These are phyloP conservation scores for Phrynocephalus vlangalii DNA, from an alignment of 2,797 vertebrate species.

Conservation along the genomic window DNA sequence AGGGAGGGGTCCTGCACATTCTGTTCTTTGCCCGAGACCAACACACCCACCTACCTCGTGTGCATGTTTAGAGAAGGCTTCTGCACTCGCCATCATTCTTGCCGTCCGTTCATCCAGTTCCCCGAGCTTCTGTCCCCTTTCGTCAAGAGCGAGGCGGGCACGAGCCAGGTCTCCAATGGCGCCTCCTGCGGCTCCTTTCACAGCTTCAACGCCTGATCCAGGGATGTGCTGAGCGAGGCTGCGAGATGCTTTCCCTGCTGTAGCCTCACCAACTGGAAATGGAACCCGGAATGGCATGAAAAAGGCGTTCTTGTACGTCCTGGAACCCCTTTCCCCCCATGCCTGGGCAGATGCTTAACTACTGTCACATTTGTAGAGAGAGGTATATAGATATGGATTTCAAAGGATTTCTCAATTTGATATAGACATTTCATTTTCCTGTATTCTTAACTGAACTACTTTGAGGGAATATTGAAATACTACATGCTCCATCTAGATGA, in stretches of 20 bases:
- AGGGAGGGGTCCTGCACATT: background rate
- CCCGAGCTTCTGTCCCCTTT: slow-evolving; percentile 94
- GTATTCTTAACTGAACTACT: background rate
- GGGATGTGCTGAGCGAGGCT: slow-evolving; percentile 97
- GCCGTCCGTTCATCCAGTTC: slow-evolving; percentile 96
- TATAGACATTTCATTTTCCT: background rate
- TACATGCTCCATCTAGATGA: background rate
- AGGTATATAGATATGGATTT: background rate
- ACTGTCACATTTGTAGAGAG: background rate
- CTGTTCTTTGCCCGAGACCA: background rate
- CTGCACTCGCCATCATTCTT: slow-evolving; percentile 96
- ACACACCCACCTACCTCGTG: slow-evolving; percentile 86
- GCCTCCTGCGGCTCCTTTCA: slow-evolving; percentile 90
- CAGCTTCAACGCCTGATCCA: slow-evolving; percentile 90
- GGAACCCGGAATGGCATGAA: slow-evolving; percentile 13
- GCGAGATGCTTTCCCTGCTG: slow-evolving; percentile 93
- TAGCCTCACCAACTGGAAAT: slow-evolving; percentile 90
- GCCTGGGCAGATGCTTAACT: too few species aligned
- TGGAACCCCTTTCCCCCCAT: background rate
- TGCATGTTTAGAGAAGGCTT: slow-evolving; percentile 95
- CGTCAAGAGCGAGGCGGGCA: slow-evolving; percentile 92
- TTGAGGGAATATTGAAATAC: background rate
- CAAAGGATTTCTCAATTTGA: background rate
- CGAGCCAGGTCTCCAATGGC: slow-evolving; percentile 91
- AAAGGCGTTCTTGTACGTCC: background rate